Percentiles rank a stretch among this genome's conserved stretches.
Evolutionary conservation across 2,888 invertebrate species (phyloP).

Genomic region (Lycia hirtaria): DNA sequence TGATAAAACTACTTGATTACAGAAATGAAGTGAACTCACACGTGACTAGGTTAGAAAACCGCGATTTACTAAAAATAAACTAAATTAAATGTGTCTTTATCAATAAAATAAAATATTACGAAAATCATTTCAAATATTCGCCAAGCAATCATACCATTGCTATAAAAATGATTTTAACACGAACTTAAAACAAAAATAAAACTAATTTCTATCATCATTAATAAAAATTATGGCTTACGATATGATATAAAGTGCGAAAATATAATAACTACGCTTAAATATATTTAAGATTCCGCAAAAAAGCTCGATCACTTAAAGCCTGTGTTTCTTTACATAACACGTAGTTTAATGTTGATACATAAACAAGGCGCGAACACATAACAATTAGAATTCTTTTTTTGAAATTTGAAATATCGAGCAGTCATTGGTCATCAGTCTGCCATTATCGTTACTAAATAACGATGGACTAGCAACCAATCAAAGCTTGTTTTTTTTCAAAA

Average conservation of each 20-base stretch:
- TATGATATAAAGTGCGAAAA: slow-evolving; percentile 54
- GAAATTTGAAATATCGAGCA: too few relatives aligned
- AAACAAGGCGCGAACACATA: too few relatives aligned
- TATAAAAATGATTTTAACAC: slow-evolving; percentile 35
- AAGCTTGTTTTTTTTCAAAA: too few relatives aligned
- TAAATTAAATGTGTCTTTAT: slow-evolving; percentile 51
- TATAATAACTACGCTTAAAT: slow-evolving; percentile 36
- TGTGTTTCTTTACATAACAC: too few relatives aligned
- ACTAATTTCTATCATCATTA: slow-evolving; percentile 65
- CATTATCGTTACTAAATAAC: too few relatives aligned
- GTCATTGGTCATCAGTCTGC: too few relatives aligned
- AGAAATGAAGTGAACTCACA: slow-evolving; percentile 55
- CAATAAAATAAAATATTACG: slow-evolving; percentile 42
- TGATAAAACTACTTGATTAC: slow-evolving; percentile 54
- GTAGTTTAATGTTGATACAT: too few relatives aligned
- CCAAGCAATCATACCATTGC: slow-evolving; percentile 6
- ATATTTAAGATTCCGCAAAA: slow-evolving; percentile 51
- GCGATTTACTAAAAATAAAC: slow-evolving; percentile 45
- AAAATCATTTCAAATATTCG: slow-evolving; percentile 38
- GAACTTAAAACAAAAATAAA: slow-evolving; percentile 50
- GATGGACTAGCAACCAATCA: too few relatives aligned
- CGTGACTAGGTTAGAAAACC: slow-evolving; percentile 66
- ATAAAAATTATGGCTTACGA: slow-evolving; percentile 45
- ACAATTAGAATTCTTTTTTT: too few relatives aligned
- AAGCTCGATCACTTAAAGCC: slow-evolving; percentile 69